Base-by-base conservation (phyloP, 2,113 vertebrate genomes). In the Eulemur macaco region DNA sequence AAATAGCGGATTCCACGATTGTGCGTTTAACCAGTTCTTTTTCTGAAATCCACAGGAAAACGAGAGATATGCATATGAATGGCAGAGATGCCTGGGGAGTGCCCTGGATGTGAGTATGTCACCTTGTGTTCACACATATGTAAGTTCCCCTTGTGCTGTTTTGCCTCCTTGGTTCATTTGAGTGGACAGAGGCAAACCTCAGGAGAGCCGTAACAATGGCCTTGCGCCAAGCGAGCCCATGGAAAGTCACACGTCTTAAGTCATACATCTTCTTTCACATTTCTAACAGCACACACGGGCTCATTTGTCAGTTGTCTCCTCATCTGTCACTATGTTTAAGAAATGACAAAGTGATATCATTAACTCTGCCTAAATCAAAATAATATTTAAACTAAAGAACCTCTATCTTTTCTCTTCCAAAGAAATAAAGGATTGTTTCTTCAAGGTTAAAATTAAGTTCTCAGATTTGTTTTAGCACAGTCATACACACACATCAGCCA, bases 11-110 rank as follows among this genome's bases (percentile, higher is more conserved):
- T 15, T 6, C 21, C 14, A 37, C 31, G 39, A 39, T 78, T 91
- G 14, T 29, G n/a, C 1, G 0, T 52, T 64, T 95, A 95, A 97
- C 74, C 45, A 54, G 42, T 86, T 94, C 91, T 88, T 96, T 83
- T 89, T 97, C 42, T 94, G 60, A 96, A 97, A 97, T 98, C 91
- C 77, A 89, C 76, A 99, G 99, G 99, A 99, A 98, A 99, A 99
- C 1, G 99, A 99, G 98, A 99, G 99, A 52, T 99, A 99, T 0
- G 99, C 99, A 0, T 99, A 99, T 6, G 99, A 99, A 97, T 99
- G 99, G 99, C 99, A 99, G 91, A 98, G 99, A 52, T 99, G 99
- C 98, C 98, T 99, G 98, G 99, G 99, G 98, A 99, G 99, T 34
- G 99, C 99, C 73, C 98, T 99, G 60, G 99, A 99, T 98, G 99